Evolutionary conservation across 2,113 vertebrate species (phyloP), one percentile per base, ranked within the genome.

Genomic region (Lepus europaeus): DNA sequence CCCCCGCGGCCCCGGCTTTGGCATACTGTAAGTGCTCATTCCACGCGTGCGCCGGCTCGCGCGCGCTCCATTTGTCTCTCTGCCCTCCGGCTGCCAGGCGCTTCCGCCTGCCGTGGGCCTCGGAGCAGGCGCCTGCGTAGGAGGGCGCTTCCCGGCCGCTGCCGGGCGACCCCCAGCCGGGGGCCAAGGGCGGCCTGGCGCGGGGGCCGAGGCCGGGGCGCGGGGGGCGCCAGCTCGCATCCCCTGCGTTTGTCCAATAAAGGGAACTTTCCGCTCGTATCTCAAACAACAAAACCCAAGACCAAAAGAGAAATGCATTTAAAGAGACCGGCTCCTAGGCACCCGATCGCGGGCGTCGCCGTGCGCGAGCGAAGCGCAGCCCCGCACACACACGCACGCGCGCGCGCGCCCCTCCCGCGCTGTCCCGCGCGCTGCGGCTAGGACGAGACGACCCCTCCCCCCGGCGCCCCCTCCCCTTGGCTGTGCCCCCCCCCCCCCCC

Each of bases 211-310:
- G 36, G 66, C 36, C 27, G 92, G 29, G 63, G 82, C 25, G 31
- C 36, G 49, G 5, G n/a, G 23, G 16, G 9, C 25, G 91, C 91
- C 96, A 83, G 59, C 80, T 91, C 79, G 80, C 83, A 74, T 53
- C 53, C 86, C 23, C 56, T 59, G 74, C 85, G 76, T 45, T 88
- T 20, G 78, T 49, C 63, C 59, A 83, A 92, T 89, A 87, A 97
- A 97, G 93, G 87, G 93, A 96, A 96, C 93, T 96, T 93, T 96
- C 64, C 82, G 5, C 3, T 66, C 73, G n/a, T 25, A 59, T 90
- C 70, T 89, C 39, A 45, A 73, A 69, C 79, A 90, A 22, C 14
- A 45, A 45, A 45, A 45, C 6, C 45, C 6, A 45, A 45, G 6
- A 8, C 66, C 68, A 36, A 9, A 5, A 66, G 17, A 69, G 69